Base-by-base conservation (phyloP, 1,140 invertebrate species). In the Theocolax elegans region DNA sequence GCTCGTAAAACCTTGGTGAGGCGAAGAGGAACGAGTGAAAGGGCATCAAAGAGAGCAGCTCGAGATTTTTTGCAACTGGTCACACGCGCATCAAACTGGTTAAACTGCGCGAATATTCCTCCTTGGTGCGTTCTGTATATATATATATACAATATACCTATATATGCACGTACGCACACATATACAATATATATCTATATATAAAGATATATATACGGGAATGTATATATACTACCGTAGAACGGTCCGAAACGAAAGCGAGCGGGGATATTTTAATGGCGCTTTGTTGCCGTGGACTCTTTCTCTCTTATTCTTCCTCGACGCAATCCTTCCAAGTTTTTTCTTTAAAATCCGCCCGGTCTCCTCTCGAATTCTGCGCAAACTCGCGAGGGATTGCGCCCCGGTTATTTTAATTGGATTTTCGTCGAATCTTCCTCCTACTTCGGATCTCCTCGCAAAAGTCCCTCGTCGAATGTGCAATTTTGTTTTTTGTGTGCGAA, bases 351-450 rank as follows among this genome's bases (percentile, higher is more conserved):
- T 58, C 71, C 71, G 64, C 63, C 58, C 72, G 71, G 70, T 75
- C 54, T 67, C 51, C 44, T 62, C 67, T 10, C 29, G 23, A 21
- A 60, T 60, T 60, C 38, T 42, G 13, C 27, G 23, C 29, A 58
- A 58, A 42, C 21, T n/a, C 35, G 54, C 35, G 35, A n/a, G 35
- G 44, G 23, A 21, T 48, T 1, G 6, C 29, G 49, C 77, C 78
- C 80, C 79, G 77, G 83, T 81, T 84, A 85, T 82, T 86, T 85
- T 86, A 86, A 86, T 86, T 86, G 84, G 84, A 85, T 84, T 82
- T 83, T 82, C 82, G 81, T 71, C 79, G 79, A 82, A 81, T 79
- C 78, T 85, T 72, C 72, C 72, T 72, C 72, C 67, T 64, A 64
- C 35, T 44, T 48, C 25, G 42, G n/a, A 25, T 51, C 63, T 46